These are phyloP conservation scores for Pyrgilauda ruficollis DNA, from an alignment of 2,113 vertebrate genomes.

Conservation along the genomic window DNA sequence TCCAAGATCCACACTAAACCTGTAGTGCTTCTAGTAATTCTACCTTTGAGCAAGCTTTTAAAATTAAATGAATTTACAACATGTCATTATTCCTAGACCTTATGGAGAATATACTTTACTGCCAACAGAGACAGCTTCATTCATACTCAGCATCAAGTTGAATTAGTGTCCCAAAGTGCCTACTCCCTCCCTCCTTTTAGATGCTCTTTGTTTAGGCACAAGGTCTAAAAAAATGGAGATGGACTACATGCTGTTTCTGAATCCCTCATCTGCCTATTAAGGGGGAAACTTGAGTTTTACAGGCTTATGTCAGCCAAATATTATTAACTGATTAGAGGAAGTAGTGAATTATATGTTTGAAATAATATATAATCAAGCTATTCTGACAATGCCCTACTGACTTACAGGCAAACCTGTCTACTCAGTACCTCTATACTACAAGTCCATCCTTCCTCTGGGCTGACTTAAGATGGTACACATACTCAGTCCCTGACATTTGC, in stretches of 20 bases:
- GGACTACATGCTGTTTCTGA: neutral
- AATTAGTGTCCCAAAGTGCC: slow-evolving; percentile 34
- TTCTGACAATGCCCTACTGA: neutral
- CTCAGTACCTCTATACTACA: neutral
- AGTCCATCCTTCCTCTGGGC: neutral
- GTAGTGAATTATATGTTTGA: neutral
- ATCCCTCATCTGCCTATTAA: slow-evolving; percentile 37
- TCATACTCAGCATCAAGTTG: slow-evolving; percentile 6
- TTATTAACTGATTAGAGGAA: slow-evolving; percentile 32
- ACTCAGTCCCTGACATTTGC: neutral
- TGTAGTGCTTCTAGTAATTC: neutral
- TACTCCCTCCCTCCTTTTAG: neutral
- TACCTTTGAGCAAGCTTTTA: slow-evolving; percentile 1
- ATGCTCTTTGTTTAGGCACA: neutral
- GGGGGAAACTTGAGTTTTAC: neutral
- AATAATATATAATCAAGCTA: neutral
- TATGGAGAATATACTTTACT: neutral
- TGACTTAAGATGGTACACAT: neutral
- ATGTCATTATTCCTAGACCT: slow-evolving; percentile 20
- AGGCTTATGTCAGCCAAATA: slow-evolving; percentile 9
- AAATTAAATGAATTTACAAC: slow-evolving; percentile 39
- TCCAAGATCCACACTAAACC: neutral
- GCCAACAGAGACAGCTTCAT: slow-evolving; percentile 1
- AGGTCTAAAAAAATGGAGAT: slow-evolving; percentile 49
- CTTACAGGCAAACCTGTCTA: neutral